Evolutionary conservation across 1,140 invertebrate genomes (phyloP).

Genomic region (Latrodectus geometricus): DNA sequence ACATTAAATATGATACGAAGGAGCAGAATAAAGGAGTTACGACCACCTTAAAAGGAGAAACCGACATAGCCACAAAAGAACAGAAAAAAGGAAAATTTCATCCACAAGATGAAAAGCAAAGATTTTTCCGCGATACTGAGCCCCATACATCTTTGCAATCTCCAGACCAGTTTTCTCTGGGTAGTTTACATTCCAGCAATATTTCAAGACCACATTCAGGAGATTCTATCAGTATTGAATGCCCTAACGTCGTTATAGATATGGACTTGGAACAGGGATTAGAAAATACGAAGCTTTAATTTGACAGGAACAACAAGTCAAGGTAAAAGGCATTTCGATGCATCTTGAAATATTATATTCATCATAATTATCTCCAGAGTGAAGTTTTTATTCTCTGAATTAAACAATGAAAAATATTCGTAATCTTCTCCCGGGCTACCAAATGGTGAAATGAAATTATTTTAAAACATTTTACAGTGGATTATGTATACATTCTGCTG

Average conservation of each 20-base stretch:
- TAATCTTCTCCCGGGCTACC: no score
- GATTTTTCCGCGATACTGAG: constrained; percentile 15
- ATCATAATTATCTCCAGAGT: no score
- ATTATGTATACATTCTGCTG: no score
- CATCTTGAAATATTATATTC: no score
- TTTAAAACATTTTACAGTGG: no score
- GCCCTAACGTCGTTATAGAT: constrained; percentile 45
- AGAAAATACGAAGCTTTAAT: constrained; percentile 10
- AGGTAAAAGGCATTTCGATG: neutral
- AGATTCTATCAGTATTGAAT: constrained; percentile 34
- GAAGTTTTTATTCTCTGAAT: no score
- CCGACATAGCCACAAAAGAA: constrained; percentile 3
- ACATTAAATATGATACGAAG: neutral
- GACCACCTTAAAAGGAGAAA: neutral
- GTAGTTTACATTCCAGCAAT: neutral
- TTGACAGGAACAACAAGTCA: neutral
- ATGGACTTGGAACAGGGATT: constrained; percentile 13
- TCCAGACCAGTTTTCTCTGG: constrained; percentile 30
- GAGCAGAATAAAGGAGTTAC: neutral
- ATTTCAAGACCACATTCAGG: constrained; percentile 12
- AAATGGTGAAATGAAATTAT: no score
- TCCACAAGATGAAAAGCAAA: neutral
- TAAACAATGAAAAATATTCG: no score
- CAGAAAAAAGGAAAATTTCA: neutral
- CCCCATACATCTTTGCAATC: neutral